phyloP scores from a whole-genome alignment of 2,888 invertebrate species.

The Elmis aenea region DNA sequence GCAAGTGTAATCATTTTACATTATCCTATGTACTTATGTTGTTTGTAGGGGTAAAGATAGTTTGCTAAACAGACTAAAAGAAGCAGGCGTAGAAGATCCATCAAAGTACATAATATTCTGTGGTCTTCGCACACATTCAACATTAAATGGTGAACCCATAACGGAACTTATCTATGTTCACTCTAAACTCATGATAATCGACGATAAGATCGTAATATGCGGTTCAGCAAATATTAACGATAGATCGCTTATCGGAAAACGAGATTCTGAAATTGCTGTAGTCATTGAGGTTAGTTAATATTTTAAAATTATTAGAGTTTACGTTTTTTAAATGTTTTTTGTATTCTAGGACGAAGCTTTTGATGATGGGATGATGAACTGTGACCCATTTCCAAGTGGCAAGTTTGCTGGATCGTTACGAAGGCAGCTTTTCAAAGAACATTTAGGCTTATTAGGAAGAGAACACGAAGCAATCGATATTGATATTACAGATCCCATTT shows the following conservation, averaged over 20 bases:
- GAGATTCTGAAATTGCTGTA: slow-evolving; percentile 93
- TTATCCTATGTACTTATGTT: too few species aligned
- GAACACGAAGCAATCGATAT: slow-evolving; percentile 43
- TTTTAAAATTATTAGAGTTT: slow-evolving; percentile 8
- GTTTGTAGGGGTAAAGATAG: slow-evolving; percentile 76
- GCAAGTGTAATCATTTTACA: too few species aligned
- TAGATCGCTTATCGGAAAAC: slow-evolving; percentile 85
- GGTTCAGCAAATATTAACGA: slow-evolving; percentile 99
- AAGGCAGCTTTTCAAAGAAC: slow-evolving; percentile 84
- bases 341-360: slow-evolving; percentile 67
- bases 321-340: slow-evolving; percentile 7
- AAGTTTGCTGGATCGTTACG: slow-evolving; percentile 81
- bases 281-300: slow-evolving; percentile 64
- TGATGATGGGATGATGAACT: slow-evolving; percentile 78
- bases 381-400: slow-evolving; percentile 74
- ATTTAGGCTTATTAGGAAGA: slow-evolving; percentile 67
- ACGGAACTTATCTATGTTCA: slow-evolving; percentile 97
- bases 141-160: slow-evolving; percentile 73
- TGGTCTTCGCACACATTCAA: slow-evolving; percentile 77
- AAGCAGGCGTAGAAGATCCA: slow-evolving; percentile 75
- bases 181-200: slow-evolving; percentile 92
- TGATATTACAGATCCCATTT: slow-evolving; percentile 75
- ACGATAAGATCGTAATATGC: slow-evolving; percentile 87
- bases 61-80: slow-evolving; percentile 70
- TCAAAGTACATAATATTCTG: slow-evolving; percentile 86